Base-by-base conservation (phyloP, 2,888 invertebrate genomes). In the Onchidella celtica region DNA sequence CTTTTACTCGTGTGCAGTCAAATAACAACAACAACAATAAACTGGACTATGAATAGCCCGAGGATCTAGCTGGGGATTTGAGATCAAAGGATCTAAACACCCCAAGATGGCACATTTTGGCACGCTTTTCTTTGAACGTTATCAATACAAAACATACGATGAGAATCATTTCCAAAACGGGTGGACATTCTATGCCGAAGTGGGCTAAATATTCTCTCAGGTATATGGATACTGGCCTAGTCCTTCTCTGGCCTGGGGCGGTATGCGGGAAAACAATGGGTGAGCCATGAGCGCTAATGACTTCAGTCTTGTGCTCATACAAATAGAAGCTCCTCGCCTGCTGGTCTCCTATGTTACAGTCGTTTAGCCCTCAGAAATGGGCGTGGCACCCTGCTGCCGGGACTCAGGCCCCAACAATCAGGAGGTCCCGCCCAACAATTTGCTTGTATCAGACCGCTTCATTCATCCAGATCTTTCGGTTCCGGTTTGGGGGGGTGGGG, bases 361-460 rank as follows among this genome's bases (percentile, higher is more conserved):
- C 36, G 59, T 36, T 74, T n/a, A 74, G 61, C 61, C 61, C 74
- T 61, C 21, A 36, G 29, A 61, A 29, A 27, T 61, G 61, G 74
- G 61, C 74, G 74, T 74, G 24, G 21, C 74, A 27, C 34, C 24
- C 74, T 6, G 61, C 61, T 1, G 74, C 21, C 14, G 61, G 36
- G 36, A 21, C 36, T 1, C 14, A 27, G 11, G 17, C 36, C 3
- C 29, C 27, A 57, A 72, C 55, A 55, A 57, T 29, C 34, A 72
- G 55, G 32, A 34, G 4, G 32, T 21, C 32, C n/a, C 57, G 55
- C 3, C 1, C 34, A 1, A 57, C 72, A 21, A 72, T 72, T 3
- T 40, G 40, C n/a, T 24, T 17, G 36, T 34, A 4, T 9, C 32
- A 32, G 47, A 2, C 32, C 27, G 40, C 1, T 24, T 32, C 24